Percentiles rank a stretch among this genome's conserved stretches.
These are phyloP conservation scores for Coracopsis vasa DNA, from an alignment of 2,113 vertebrate species.

Conservation along the genomic window DNA sequence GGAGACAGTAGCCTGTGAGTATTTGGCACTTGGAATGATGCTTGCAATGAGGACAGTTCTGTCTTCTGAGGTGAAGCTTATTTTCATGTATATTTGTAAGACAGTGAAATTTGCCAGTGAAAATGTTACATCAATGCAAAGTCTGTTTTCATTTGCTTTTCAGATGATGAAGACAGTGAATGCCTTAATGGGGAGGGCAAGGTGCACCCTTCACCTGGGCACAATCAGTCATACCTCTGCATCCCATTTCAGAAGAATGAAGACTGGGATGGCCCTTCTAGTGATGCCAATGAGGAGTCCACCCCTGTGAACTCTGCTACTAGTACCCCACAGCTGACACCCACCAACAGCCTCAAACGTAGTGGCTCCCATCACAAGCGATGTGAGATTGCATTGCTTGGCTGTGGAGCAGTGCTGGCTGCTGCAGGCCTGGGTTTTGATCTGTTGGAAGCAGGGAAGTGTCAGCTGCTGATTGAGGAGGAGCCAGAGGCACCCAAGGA, in stretches of 20 bases:
- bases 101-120: neutral
- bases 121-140: neutral
- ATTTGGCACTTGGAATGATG: neutral
- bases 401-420: slow-evolving; percentile 90
- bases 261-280: slow-evolving; percentile 79
- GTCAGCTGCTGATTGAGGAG: slow-evolving; percentile 74
- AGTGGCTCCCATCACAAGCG: slow-evolving; percentile 81
- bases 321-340: slow-evolving; percentile 82
- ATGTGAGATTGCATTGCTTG: slow-evolving; percentile 87
- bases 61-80: neutral
- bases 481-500: slow-evolving; percentile 75
- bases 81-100: neutral
- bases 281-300: slow-evolving; percentile 81
- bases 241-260: slow-evolving; percentile 86
- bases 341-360: slow-evolving; percentile 85
- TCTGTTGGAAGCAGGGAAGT: slow-evolving; percentile 83
- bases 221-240: slow-evolving; percentile 93
- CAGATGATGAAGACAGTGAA: slow-evolving; percentile 90
- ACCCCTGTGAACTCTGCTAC: slow-evolving; percentile 80
- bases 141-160: neutral
- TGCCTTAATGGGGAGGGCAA: slow-evolving; percentile 73
- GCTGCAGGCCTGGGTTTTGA: slow-evolving; percentile 91
- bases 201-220: slow-evolving; percentile 70
- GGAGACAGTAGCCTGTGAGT: neutral
- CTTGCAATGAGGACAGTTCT: neutral